Conservation (phyloP, 2,797 vertebrate species). For the Rhinatrema bivittatum region DNA sequence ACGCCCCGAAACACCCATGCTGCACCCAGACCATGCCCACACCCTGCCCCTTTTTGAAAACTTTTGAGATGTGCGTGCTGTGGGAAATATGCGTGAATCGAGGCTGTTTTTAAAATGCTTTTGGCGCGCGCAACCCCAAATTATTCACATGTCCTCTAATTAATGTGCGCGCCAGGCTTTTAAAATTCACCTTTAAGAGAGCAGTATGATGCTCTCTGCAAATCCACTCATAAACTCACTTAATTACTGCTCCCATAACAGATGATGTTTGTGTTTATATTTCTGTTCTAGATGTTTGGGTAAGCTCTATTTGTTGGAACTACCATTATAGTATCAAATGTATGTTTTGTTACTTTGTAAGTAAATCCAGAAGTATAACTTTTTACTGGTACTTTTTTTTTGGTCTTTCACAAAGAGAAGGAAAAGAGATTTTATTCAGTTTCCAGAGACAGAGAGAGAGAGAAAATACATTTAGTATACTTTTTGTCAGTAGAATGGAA, state of each 20-base stretch:
- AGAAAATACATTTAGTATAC: slow-evolving; percentile 37
- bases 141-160: too few relatives aligned
- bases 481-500: slow-evolving; percentile 21
- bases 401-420: slow-evolving; percentile 33
- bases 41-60: too few relatives aligned
- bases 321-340: slow-evolving; percentile 27
- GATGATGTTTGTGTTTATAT: background rate
- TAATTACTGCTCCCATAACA: background rate
- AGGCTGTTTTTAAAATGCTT: too few relatives aligned
- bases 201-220: too few relatives aligned
- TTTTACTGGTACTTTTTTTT: slow-evolving; percentile 30
- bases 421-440: slow-evolving; percentile 48
- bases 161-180: too few relatives aligned
- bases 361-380: slow-evolving; percentile 17
- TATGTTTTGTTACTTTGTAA: slow-evolving; percentile 37
- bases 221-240: too few relatives aligned
- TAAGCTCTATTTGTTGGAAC: slow-evolving; percentile 21
- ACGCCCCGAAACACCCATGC: too few relatives aligned
- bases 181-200: too few relatives aligned
- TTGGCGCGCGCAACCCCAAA: too few relatives aligned
- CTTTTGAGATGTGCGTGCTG: too few relatives aligned
- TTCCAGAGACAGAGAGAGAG: slow-evolving; percentile 46
- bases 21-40: too few relatives aligned
- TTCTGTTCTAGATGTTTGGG: slow-evolving; percentile 9
- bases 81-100: too few relatives aligned